A percentile compares a stretch with the other conserved stretches of the same genome.
phyloP scores from a whole-genome alignment of 2,888 invertebrate genomes.

The Drosophila pseudotalamancana region DNA sequence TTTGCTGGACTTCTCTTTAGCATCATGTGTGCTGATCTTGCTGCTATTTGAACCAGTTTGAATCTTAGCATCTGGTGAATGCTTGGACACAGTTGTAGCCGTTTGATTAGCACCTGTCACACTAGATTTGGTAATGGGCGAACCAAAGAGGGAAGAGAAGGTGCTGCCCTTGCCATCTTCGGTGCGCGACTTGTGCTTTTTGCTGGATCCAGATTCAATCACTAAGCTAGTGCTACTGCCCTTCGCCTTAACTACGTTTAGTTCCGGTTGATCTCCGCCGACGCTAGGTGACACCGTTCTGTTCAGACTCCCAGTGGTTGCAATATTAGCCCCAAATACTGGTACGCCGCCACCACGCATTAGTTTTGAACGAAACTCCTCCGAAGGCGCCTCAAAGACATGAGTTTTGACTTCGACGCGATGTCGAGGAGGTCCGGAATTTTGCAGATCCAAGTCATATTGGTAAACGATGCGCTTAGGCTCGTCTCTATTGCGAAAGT shows the following conservation, averaged over 20 bases:
- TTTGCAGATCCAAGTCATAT: constrained; percentile 94
- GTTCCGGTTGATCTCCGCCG: constrained; percentile 28
- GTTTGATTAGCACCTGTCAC: constrained; percentile 77
- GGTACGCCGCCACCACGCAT: constrained; percentile 93
- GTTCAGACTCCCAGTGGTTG: constrained; percentile 39
- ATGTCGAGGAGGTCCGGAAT: constrained; percentile 89
- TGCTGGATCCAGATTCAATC: constrained; percentile 69
- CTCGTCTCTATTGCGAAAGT: constrained; percentile 94
- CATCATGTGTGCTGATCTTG: constrained; percentile 65
- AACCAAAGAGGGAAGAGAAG: constrained; percentile 93
- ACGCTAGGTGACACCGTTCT: constrained; percentile 58
- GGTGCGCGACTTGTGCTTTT: constrained; percentile 87
- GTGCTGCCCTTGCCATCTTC: constrained; percentile 87
- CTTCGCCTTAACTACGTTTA: constrained; percentile 88
- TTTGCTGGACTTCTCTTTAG: constrained; percentile 77
- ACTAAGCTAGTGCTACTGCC: constrained; percentile 43
- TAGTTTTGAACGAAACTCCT: constrained; percentile 94
- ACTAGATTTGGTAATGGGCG: constrained; percentile 91
- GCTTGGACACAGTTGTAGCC: constrained; percentile 84
- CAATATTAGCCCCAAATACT: constrained; percentile 72
- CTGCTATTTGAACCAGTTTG: constrained; percentile 24
- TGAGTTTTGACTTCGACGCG: constrained; percentile 92
- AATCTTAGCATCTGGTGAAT: constrained; percentile 72
- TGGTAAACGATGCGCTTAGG: constrained; percentile 92
- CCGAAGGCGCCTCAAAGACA: constrained; percentile 93